Percentiles rank a stretch among this genome's conserved stretches.
phyloP scores from a whole-genome alignment of 2,797 vertebrate species.

The Sternotherus odoratus region DNA sequence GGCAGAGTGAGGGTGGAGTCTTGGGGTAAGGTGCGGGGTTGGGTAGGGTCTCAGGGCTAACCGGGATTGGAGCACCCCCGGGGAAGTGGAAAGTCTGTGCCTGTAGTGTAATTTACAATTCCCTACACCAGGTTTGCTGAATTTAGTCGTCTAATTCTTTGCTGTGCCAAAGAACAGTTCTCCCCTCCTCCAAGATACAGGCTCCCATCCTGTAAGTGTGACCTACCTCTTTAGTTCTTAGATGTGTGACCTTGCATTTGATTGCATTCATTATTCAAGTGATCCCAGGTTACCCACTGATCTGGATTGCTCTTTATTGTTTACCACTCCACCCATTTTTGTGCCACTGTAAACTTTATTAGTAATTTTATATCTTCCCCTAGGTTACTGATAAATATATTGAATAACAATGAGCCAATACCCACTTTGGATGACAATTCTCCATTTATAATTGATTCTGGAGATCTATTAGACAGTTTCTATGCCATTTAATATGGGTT shows the following conservation, averaged over 20 bases:
- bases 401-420: neutral
- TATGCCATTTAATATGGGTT: neutral
- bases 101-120: neutral
- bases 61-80: too few relatives aligned
- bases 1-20: too few relatives aligned
- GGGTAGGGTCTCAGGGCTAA: too few relatives aligned
- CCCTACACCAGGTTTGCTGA: neutral
- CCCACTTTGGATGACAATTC: neutral
- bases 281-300: neutral
- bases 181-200: conserved; percentile 39
- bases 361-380: neutral
- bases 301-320: neutral
- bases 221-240: neutral
- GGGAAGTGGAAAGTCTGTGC: too few relatives aligned
- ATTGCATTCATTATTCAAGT: conserved; percentile 21
- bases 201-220: conserved; percentile 8
- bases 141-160: conserved; percentile 42
- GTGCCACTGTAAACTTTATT: neutral
- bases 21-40: too few relatives aligned
- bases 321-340: neutral
- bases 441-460: neutral
- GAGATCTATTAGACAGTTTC: neutral
- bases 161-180: neutral
- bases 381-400: neutral
- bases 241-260: neutral